Evolutionary conservation across 2,113 vertebrate genomes (phyloP).

Genomic region (Cricetomys ansorgei): DNA sequence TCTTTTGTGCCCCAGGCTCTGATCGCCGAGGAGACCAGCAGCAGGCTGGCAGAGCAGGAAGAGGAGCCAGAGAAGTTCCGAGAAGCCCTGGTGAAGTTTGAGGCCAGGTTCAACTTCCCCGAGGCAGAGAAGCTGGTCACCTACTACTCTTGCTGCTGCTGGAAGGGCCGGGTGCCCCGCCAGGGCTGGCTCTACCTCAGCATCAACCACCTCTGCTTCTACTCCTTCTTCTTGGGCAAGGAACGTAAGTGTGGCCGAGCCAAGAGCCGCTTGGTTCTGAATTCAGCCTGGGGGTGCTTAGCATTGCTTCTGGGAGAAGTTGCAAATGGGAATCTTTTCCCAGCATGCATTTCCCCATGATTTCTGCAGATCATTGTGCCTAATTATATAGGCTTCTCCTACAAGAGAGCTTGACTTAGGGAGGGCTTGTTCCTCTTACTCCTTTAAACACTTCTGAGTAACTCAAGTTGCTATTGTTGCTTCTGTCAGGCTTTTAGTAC

Average conservation of each 20-base stretch:
- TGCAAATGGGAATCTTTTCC: fast-evolving
- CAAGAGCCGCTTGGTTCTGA: neutral
- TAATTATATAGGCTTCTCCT: neutral
- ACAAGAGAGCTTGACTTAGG: neutral
- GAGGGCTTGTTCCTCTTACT: neutral
- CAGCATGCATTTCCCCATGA: neutral
- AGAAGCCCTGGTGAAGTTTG: constrained; percentile 94
- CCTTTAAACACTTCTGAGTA: neutral
- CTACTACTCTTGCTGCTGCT: constrained; percentile 97
- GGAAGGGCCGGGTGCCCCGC: constrained; percentile 97
- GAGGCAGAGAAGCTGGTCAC: constrained; percentile 95
- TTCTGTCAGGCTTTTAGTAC: neutral
- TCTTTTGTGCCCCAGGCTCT: constrained; percentile 89
- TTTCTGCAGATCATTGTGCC: neutral
- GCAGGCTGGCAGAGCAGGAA: constrained; percentile 93
- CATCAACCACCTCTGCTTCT: constrained; percentile 98
- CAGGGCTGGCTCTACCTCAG: constrained; percentile 99
- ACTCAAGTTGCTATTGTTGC: neutral
- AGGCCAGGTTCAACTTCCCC: constrained; percentile 94
- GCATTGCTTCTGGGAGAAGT: fast-evolving
- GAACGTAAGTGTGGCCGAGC: constrained; percentile 90
- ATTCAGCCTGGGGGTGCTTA: too few relatives aligned
- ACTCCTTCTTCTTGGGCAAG: constrained; percentile 98
- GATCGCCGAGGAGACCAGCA: constrained; percentile 95
- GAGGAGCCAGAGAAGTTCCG: constrained; percentile 95